A percentile compares a stretch with the other conserved stretches of the same genome.
Evolutionary conservation across 1,140 invertebrate species (phyloP).

Genomic region (Meloidogyne exigua): DNA sequence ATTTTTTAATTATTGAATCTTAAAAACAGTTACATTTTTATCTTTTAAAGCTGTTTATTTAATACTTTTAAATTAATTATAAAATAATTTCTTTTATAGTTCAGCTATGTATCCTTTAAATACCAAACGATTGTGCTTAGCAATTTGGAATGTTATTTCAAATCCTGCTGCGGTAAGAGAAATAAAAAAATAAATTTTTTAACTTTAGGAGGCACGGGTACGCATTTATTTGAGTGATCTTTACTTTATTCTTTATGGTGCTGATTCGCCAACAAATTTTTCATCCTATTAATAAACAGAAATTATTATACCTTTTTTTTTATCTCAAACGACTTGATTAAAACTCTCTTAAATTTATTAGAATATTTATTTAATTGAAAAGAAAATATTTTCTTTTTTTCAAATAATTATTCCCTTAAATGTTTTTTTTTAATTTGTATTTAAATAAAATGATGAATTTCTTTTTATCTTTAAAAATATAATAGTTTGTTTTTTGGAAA

Average conservation of each 20-base stretch:
- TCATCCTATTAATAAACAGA: conserved; percentile 19
- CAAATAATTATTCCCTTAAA: too few relatives aligned
- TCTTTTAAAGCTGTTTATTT: background rate
- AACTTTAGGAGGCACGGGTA: conserved; percentile 29
- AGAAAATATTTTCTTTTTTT: too few relatives aligned
- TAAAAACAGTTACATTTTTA: too few relatives aligned
- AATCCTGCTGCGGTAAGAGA: conserved; percentile 17
- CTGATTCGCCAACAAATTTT: conserved; percentile 30
- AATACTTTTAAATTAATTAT: conserved; percentile 7
- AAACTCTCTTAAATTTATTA: too few relatives aligned
- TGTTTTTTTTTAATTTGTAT: background rate
- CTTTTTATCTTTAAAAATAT: background rate
- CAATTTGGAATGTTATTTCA: conserved; percentile 24
- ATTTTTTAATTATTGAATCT: too few relatives aligned
- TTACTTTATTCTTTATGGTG: conserved; percentile 36
- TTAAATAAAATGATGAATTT: background rate
- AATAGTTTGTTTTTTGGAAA: background rate
- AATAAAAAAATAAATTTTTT: conserved; percentile 8
- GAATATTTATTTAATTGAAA: too few relatives aligned
- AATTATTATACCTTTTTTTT: too few relatives aligned
- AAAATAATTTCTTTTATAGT: conserved; percentile 11
- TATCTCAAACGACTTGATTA: too few relatives aligned
- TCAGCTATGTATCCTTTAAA: conserved; percentile 31
- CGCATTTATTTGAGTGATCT: conserved; percentile 34
- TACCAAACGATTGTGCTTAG: conserved; percentile 23